Conservation (phyloP, 2,113 vertebrate species). For the Zootoca vivipara region DNA sequence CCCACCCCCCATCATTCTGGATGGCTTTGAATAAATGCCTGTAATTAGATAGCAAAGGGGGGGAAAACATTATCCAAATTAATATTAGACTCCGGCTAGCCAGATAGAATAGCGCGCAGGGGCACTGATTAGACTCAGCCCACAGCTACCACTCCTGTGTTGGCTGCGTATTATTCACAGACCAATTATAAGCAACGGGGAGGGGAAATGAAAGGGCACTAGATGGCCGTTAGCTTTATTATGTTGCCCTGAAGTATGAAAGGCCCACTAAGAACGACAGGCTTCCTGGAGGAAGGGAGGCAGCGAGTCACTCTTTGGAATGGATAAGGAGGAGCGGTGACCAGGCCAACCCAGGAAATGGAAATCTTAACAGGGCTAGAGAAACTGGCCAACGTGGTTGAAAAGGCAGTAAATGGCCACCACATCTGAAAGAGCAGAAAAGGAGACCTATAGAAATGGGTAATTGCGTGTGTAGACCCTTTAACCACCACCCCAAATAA, state of each 20-base stretch:
- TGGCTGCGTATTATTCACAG: slow-evolving; percentile 40
- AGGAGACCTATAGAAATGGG: too few species aligned
- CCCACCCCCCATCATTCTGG: slow-evolving; percentile 55
- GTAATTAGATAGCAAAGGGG: slow-evolving; percentile 70
- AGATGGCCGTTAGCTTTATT: slow-evolving; percentile 8
- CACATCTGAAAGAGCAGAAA: too few species aligned
- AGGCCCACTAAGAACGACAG: slow-evolving; percentile 27
- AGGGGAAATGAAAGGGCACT: slow-evolving; percentile 49
- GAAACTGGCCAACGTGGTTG: too few species aligned
- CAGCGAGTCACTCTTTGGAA: slow-evolving; percentile 4
- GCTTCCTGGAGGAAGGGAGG: not conserved
- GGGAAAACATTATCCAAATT: slow-evolving; percentile 71
- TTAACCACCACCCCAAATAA: too few species aligned
- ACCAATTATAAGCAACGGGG: slow-evolving; percentile 41
- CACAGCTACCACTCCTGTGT: slow-evolving; percentile 32
- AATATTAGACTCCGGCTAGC: slow-evolving; percentile 68
- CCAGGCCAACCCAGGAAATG: too few species aligned
- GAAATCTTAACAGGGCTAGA: too few species aligned
- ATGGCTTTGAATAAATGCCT: slow-evolving; percentile 66
- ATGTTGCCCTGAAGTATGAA: slow-evolving; percentile 10
- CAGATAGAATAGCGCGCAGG: slow-evolving; percentile 44
- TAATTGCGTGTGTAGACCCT: too few species aligned
- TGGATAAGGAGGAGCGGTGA: too few species aligned
- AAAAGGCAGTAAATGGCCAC: too few species aligned
- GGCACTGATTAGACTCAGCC: slow-evolving; percentile 47